phyloP scores from a whole-genome alignment of 1,140 invertebrate species.

The Neomicropteryx cornuta region DNA sequence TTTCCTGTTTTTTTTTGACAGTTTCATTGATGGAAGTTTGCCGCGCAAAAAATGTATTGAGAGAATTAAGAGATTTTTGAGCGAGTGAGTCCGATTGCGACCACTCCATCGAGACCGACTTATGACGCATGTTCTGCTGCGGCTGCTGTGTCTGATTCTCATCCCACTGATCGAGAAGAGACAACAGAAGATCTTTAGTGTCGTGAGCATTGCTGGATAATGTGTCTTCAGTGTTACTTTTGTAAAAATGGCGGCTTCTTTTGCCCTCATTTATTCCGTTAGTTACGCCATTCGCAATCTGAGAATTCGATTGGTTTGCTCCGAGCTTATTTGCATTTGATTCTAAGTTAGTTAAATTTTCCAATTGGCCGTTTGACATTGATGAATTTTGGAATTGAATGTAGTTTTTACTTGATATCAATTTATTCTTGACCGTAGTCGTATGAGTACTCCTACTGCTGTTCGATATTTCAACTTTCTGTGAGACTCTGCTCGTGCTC shows the following conservation, averaged over 20 bases:
- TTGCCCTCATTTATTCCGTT: constrained; percentile 24
- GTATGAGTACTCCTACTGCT: no score
- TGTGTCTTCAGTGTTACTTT: constrained; percentile 27
- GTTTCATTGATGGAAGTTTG: constrained; percentile 45
- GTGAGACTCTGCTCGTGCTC: no score
- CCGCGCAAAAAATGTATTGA: constrained; percentile 55
- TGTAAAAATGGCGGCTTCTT: constrained; percentile 30
- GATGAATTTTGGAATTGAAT: no score
- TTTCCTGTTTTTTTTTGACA: constrained; percentile 31
- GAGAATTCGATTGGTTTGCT: no score
- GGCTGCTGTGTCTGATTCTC: constrained; percentile 36
- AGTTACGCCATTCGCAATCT: no score
- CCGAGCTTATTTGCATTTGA: no score
- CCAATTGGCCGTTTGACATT: no score
- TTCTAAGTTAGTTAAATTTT: no score
- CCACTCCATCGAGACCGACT: constrained; percentile 45
- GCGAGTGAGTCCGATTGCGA: constrained; percentile 39
- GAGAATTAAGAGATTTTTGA: constrained; percentile 49
- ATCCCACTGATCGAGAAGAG: constrained; percentile 62
- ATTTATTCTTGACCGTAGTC: not conserved
- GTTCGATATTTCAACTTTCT: constrained; percentile 6
- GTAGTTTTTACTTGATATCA: no score
- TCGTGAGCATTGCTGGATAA: constrained; percentile 42
- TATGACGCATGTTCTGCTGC: constrained; percentile 35
- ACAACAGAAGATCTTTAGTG: constrained; percentile 59